Conservation (phyloP, 2,797 vertebrate genomes). For the Emys orbicularis region DNA sequence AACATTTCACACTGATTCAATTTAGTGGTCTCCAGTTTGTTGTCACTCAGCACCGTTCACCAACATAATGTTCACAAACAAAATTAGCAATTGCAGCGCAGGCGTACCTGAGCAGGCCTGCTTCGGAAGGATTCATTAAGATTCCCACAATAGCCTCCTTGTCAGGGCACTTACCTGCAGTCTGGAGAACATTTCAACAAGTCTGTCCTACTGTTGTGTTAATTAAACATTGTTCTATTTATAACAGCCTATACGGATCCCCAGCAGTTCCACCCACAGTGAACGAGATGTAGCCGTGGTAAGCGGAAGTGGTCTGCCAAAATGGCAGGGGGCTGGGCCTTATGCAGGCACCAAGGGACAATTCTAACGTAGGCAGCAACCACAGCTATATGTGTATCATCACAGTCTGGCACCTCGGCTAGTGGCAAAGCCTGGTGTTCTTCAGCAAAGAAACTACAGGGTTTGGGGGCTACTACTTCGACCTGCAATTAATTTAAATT, state of each 20-base stretch:
- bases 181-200: slow-evolving; percentile 78
- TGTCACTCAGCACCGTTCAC: slow-evolving; percentile 56
- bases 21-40: slow-evolving; percentile 21
- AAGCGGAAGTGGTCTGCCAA: slow-evolving; percentile 65
- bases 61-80: slow-evolving; percentile 67
- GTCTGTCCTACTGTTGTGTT: slow-evolving; percentile 77
- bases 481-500: neutral
- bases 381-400: neutral
- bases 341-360: slow-evolving; percentile 14
- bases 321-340: neutral
- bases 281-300: slow-evolving; percentile 9
- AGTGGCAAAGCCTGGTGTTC: neutral
- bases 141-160: slow-evolving; percentile 71
- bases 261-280: slow-evolving; percentile 52
- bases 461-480: neutral
- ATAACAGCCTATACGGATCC: slow-evolving; percentile 68
- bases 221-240: slow-evolving; percentile 77
- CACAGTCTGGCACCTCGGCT: neutral
- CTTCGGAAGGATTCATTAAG: slow-evolving; percentile 71
- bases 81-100: slow-evolving; percentile 68
- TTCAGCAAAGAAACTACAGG: neutral
- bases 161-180: slow-evolving; percentile 73
- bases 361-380: neutral
- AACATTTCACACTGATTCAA: slow-evolving; percentile 64
- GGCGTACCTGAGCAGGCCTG: slow-evolving; percentile 64